These are phyloP conservation scores for Caerostris darwini DNA, from an alignment of 1,140 invertebrate species.

Conservation along the genomic window DNA sequence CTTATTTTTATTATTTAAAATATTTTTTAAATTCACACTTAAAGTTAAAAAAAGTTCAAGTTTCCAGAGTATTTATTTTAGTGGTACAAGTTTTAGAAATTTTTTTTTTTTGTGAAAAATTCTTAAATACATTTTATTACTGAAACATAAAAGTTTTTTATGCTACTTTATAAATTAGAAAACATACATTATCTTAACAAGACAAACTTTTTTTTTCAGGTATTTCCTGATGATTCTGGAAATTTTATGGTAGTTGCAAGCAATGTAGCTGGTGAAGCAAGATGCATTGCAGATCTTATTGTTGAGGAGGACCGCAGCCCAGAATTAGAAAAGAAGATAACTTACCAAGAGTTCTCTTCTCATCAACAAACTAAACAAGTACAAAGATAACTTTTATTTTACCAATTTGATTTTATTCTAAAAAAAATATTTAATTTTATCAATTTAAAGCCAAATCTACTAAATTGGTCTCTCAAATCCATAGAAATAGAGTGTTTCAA, in stretches of 20 bases:
- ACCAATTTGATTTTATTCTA: not conserved
- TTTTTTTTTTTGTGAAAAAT: too few species aligned
- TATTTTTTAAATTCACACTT: too few species aligned
- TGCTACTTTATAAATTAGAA: too few species aligned
- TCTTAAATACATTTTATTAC: too few species aligned
- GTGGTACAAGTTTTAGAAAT: too few species aligned
- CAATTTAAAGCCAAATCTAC: not conserved
- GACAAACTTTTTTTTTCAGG: conserved; percentile 83
- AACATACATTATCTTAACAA: too few species aligned
- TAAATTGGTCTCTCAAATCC: too few species aligned
- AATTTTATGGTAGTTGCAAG: conserved; percentile 88
- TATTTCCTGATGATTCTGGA: conserved; percentile 86
- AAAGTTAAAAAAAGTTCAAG: too few species aligned
- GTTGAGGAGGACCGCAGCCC: conserved; percentile 85
- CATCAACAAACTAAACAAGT: conserved; percentile 78
- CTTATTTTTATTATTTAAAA: too few species aligned
- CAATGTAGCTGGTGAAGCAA: conserved; percentile 89
- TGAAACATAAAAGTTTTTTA: too few species aligned
- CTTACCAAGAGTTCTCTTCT: conserved; percentile 72
- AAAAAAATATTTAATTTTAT: not conserved
- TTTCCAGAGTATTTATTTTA: too few species aligned
- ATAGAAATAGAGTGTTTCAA: too few species aligned
- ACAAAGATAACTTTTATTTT: not conserved
- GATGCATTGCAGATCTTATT: conserved; percentile 88
- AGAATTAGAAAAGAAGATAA: conserved; percentile 74